Evolutionary conservation across 2,113 vertebrate species (phyloP).

Genomic region (Nanorana parkeri): DNA sequence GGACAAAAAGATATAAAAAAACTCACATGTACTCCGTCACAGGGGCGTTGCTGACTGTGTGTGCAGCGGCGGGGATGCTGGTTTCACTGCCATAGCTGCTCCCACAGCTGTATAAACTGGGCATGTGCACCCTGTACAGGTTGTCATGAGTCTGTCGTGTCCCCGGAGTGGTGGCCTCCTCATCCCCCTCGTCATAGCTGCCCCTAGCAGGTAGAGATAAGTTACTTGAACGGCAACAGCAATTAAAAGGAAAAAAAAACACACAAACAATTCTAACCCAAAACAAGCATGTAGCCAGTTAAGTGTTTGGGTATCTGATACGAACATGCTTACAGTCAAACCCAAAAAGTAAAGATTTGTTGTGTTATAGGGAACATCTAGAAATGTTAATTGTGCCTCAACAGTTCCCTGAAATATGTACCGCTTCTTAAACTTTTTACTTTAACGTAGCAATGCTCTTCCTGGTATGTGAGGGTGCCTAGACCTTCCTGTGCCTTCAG

Average conservation of each 20-base stretch:
- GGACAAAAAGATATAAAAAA: too few species aligned
- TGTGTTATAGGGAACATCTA: too few species aligned
- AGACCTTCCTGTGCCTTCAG: too few species aligned
- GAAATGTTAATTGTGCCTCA: too few species aligned
- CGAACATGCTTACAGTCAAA: too few species aligned
- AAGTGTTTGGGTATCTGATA: too few species aligned
- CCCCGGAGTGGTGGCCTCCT: constrained; percentile 84
- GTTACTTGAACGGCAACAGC: background rate
- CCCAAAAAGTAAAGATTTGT: too few species aligned
- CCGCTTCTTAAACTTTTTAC: too few species aligned
- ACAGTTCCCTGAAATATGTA: too few species aligned
- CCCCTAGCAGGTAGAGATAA: constrained; percentile 4
- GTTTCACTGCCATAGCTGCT: constrained; percentile 98
- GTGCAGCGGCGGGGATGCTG: constrained; percentile 93
- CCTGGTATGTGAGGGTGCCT: too few species aligned
- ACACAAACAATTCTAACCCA: background rate
- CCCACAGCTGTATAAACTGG: constrained; percentile 96
- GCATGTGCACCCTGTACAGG: constrained; percentile 98
- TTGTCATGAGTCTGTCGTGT: constrained; percentile 90
- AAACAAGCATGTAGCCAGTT: too few species aligned
- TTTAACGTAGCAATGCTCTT: too few species aligned
- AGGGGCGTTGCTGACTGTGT: constrained; percentile 97
- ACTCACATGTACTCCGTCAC: constrained; percentile 99
- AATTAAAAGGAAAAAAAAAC: background rate
- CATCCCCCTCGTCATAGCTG: constrained; percentile 85